Base-by-base conservation (phyloP, 1,140 invertebrate genomes). In the Telenomus remus region DNA sequence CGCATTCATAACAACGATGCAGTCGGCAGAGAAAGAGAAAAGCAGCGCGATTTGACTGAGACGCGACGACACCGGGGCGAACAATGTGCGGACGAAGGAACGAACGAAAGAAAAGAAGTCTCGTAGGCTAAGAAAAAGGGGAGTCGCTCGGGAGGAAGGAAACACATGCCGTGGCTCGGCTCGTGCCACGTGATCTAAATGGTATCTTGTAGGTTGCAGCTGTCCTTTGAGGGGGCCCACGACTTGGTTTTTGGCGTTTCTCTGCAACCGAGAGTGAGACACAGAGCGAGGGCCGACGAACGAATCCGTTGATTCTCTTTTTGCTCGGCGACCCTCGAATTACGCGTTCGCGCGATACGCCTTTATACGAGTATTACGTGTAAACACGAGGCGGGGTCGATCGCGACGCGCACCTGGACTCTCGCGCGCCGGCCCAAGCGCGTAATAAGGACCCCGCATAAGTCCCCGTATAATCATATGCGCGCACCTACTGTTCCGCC, bases 181-280 rank as follows among this genome's bases (percentile, higher is more conserved):
- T 87, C 84, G 86, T 86, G 85, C 84, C 85, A 84, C 82, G 76
- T 80, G 82, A 84, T 86, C 83, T 81, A 82, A 83, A 80, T 76
- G 79, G 80, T 85, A 84, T 84, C 81, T 82, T 77, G 77, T 80
- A 75, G 61, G 78, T 77, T 83, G 84, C 84, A 85, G 84, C 84
- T 85, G 84, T 64, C 50, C 53, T 69, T 74, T 75, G 57, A 70
- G 70, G 70, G 70, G 76, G 70, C 56, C 56, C 39, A 46, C 51
- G 57, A 61, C 70, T 60, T 61, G 53, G 55, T 78, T 78, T 73
- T 78, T 48, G 60, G 54, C 49, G 46, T 64, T 54, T 64, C 50
- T 44, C 43, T n/a, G 63, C 13, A 66, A 33, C 13, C 33, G 16
- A 43, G 37, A 34, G 4, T 16, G 34, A 47, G 12, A 10, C 3